Evolutionary conservation across 2,113 vertebrate species (phyloP).

Genomic region (Urocitellus parryii): DNA sequence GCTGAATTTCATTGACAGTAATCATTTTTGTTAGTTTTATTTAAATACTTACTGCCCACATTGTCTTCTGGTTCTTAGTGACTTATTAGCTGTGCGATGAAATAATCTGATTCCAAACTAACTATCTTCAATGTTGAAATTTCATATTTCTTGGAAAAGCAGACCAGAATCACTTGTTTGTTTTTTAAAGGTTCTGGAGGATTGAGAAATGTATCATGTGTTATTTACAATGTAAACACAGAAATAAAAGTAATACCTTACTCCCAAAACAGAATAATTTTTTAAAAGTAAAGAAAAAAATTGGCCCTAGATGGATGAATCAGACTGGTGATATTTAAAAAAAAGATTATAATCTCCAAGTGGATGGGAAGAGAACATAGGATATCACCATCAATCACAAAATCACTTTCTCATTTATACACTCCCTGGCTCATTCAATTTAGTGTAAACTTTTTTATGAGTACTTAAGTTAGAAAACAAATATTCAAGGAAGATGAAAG

Average conservation of each 20-base stretch:
- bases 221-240: neutral
- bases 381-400: neutral
- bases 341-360: neutral
- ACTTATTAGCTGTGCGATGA: conserved; percentile 71
- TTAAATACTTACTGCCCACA: conserved; percentile 72
- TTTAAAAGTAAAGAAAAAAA: neutral
- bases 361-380: neutral
- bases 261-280: conserved; percentile 29
- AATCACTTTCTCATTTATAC: neutral
- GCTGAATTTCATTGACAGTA: conserved; percentile 60
- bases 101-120: conserved; percentile 81
- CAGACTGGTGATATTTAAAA: neutral
- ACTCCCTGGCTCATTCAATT: neutral
- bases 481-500: neutral
- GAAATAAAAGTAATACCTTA: conserved; percentile 22
- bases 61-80: conserved; percentile 71
- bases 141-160: conserved; percentile 39
- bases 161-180: conserved; percentile 44
- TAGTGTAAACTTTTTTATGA: conserved; percentile 14
- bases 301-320: neutral
- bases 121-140: conserved; percentile 42
- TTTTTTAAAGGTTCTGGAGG: conserved; percentile 47
- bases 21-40: conserved; percentile 72
- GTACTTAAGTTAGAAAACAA: neutral
- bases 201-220: neutral